Base-by-base conservation (phyloP, 35 echinoderm and acorn worm species). In the Anneissia japonica region DNA sequence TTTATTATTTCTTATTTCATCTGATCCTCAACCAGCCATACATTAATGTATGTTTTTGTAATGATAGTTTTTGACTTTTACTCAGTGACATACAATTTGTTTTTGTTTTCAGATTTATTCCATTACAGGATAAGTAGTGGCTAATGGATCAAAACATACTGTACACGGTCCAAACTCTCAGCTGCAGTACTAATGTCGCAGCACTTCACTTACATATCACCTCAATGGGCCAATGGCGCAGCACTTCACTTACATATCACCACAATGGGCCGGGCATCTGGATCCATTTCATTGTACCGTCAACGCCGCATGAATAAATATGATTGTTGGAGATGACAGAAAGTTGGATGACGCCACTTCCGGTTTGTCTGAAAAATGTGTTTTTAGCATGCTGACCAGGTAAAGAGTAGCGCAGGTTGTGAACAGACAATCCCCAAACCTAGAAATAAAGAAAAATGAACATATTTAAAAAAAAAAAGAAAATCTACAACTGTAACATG, bases 261-360 rank as follows among this genome's bases (percentile, higher is more conserved):
- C 33, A 79, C 76, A 36, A 26, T 77, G 84, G 12, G 19, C 37
- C 28, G 38, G 84, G 39, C 77, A 43, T 34, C 1, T 77, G 79
- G 23, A 92, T 80, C 96, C 96, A 99, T 72, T 94, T 99, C 86
- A 99, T 91, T n/a, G 96, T 99, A 0, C 96, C 96, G 72, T 99
- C 96, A 0, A 89, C 92, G n/a, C 96, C 96, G 78, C 96, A 99
- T 32, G 96, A 99, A 81, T 94, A 99, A 6, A 99, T 84, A 64
- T 99, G 85, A 77, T 91, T 91, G 31, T 92, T 86, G 16, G 93
- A 92, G 55, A 93, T 31, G 6, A 99, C 77, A 46, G 96, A 77
- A 21, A 99, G 73, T 75, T 99, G 96, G 6, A 99, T 81, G 30
- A 99, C 96, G 0, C 96, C 96, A 79, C 85, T 93, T 38, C 92